Conservation (phyloP, 2,113 vertebrate species). For the Tachycineta bicolor region DNA sequence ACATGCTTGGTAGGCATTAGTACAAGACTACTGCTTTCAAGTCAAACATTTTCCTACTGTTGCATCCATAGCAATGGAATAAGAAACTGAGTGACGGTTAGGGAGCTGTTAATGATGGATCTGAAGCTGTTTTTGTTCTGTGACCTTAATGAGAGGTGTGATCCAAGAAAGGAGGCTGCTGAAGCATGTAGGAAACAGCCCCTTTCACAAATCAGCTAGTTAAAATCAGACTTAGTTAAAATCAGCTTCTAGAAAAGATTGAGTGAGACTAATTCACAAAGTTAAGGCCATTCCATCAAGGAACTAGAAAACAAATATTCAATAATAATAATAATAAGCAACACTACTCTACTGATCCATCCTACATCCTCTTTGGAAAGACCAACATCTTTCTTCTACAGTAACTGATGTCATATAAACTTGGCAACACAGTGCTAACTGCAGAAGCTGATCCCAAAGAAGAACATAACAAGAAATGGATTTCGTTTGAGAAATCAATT, state of each 20-base stretch:
- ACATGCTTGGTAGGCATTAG: not conserved
- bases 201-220: not conserved
- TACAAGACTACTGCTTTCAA: not conserved
- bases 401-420: not conserved
- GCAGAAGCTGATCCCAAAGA: not conserved
- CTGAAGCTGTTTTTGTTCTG: not conserved
- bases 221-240: not conserved
- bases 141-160: not conserved
- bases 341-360: not conserved
- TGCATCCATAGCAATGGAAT: not conserved
- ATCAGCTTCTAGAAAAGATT: not conserved
- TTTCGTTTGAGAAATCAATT: not conserved
- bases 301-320: not conserved
- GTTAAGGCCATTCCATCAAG: not conserved
- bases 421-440: not conserved
- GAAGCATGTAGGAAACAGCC: not conserved
- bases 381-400: not conserved
- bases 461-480: not conserved
- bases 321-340: not conserved
- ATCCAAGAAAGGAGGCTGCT: not conserved
- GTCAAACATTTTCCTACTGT: not conserved
- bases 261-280: not conserved
- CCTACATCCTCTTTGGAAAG: not conserved
- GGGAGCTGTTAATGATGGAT: not conserved
- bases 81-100: not conserved